These are phyloP conservation scores for Phyllotis vaccarum DNA, from an alignment of 2,797 vertebrate genomes.

Conservation along the genomic window DNA sequence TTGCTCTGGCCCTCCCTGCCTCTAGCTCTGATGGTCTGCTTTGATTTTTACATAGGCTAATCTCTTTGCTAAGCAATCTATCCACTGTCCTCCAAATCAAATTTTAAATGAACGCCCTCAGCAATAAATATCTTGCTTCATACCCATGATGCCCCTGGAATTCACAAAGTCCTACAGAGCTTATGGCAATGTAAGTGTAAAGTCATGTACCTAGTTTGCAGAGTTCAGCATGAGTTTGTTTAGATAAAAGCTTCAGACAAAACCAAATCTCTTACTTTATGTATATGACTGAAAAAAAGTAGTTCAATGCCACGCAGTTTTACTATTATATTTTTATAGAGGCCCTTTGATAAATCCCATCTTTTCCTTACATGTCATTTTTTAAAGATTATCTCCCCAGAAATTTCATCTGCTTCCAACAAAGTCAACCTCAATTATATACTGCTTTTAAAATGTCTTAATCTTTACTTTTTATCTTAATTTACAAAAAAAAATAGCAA, in stretches of 20 bases:
- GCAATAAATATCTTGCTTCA: neutral
- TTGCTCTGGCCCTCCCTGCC: neutral
- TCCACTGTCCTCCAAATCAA: neutral
- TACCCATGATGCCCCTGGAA: neutral
- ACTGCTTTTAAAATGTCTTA: constrained; percentile 42
- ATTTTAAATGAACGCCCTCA: neutral
- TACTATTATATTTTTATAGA: neutral
- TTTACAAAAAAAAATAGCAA: constrained; percentile 3
- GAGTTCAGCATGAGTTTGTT: neutral
- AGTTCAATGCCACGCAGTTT: neutral
- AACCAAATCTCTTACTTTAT: neutral
- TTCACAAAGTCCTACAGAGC: neutral
- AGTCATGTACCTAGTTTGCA: neutral
- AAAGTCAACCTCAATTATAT: constrained; percentile 47
- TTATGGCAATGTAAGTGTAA: neutral
- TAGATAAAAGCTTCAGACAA: neutral
- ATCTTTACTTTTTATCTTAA: constrained; percentile 43
- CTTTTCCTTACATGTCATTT: neutral
- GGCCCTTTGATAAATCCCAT: constrained; percentile 11
- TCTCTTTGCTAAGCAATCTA: neutral
- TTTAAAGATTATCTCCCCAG: constrained; percentile 13
- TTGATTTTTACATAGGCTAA: neutral
- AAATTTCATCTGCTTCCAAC: constrained; percentile 48
- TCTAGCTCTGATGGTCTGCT: neutral
- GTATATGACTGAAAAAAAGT: neutral